Evolutionary conservation across 1,140 invertebrate species (phyloP), one percentile per base, ranked within the genome.

Genomic region (Orussus abietinus): DNA sequence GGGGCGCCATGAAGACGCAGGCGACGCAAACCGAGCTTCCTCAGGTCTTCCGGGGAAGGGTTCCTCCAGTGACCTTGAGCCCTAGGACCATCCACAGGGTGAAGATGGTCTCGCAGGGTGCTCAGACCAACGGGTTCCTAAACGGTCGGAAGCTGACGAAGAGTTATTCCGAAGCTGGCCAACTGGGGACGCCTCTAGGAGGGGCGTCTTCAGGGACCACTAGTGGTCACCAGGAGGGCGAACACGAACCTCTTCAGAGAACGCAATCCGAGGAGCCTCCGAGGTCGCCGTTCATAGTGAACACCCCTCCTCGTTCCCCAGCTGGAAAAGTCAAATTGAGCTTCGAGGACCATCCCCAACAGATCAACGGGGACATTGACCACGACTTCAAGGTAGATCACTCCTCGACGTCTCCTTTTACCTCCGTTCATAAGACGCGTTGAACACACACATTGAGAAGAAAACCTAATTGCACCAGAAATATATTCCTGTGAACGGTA

Each of bases 21-120:
- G 90, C 91, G 1, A 94, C 91, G 1, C 91, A 95, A 69, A 95
- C 92, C 15, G 90, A 94, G 66, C 77, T 82, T 15, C 80, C 79
- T 52, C 62, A 82, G 42, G 77, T 80, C 49, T 57, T 65, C 5
- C 77, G 83, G 29, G 84, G 86, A 64, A 79, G 81, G 10, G 63
- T 81, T 5, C 79, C 81, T 30, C 82, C 86, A 3, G 83, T 85
- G 52, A 86, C 84, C 6, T 67, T 92, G 4, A 91, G 88, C 69
- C 89, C 87, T 4, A 64, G 85, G 18, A 77, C 78, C 1, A 75
- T 79, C 13, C 77, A 78, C 34, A 62, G 70, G 0, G 86, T 90
- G 25, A 86, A 85, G 64, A 90, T 91, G 82, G 86, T 91, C 13
- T 90, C 88, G 3, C 88, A 91, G 63, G 88, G 87, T 13, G 88